Conservation (phyloP, 2,113 vertebrate genomes). For the Cathartes aura region DNA sequence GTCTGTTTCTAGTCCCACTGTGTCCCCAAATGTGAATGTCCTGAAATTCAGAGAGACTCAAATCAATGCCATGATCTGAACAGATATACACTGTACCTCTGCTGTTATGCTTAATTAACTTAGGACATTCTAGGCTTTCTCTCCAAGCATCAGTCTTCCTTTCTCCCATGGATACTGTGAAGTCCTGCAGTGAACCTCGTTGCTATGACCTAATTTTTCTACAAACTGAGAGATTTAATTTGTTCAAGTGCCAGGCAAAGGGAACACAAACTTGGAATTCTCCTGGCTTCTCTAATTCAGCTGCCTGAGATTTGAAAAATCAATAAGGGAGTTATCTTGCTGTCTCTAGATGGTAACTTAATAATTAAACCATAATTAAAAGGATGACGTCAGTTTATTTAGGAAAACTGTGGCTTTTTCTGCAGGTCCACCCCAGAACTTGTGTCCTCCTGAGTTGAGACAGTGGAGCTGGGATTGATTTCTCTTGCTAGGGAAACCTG, state of each 20-base stretch:
- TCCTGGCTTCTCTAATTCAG: slow-evolving; percentile 1
- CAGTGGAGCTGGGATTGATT: neutral
- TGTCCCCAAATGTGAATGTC: neutral
- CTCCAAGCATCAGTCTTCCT: slow-evolving; percentile 19
- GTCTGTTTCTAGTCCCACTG: neutral
- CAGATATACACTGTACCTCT: neutral
- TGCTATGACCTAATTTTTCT: slow-evolving; percentile 50
- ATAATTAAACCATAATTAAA: neutral
- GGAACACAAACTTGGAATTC: neutral
- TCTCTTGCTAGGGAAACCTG: neutral
- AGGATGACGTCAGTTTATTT: neutral
- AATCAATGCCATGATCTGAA: neutral
- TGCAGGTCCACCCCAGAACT: neutral
- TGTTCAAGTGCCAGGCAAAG: slow-evolving; percentile 34
- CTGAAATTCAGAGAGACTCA: neutral
- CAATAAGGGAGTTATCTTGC: neutral
- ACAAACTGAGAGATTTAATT: slow-evolving; percentile 13
- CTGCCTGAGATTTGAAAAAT: neutral
- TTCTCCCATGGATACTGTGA: slow-evolving; percentile 30
- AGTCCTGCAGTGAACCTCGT: neutral
- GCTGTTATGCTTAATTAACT: slow-evolving; percentile 1
- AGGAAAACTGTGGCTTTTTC: neutral
- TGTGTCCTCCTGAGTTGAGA: neutral
- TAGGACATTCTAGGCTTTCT: neutral
- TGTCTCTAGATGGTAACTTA: neutral